Base-by-base conservation (phyloP, 1,140 invertebrate genomes). In the Stenopsyche tienmushanensis region DNA sequence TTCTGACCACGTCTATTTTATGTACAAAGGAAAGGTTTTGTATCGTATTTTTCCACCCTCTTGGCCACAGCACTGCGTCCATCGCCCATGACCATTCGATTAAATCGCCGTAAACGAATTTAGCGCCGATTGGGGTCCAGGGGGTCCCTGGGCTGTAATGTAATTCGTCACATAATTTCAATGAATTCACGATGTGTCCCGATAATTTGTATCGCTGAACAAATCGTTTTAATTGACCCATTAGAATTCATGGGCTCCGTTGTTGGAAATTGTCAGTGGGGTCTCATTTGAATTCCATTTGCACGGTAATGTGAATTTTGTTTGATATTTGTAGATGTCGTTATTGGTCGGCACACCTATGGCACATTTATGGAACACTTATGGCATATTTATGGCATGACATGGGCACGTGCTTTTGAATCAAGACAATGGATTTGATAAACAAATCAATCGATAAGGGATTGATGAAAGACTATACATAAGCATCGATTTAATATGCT, bases 191-290 rank as follows among this genome's bases (percentile, higher is more conserved):
- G 34, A 60, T 52, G 62, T 60, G 62, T 52, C 57, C 62, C 29
- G 54, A 62, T 69, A 65, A 65, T 65, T 65, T 62, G 63, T 69
- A 58, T 62, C 63, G 49, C 49, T 45, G 67, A 69, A 59, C 63
- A 65, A 65, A 65, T 62, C 59, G 67, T 49, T 65, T 65, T 69
- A 69, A 69, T 69, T 65, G 57, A 63, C 59, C 63, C 62, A 59
- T 65, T 69, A 69, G 62, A 69, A 65, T 69, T 64, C 57, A 64
- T 64, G 55, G 41, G 64, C 52, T 64, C 57, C 41, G 60, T 60
- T 65, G 67, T 57, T 42, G 25, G 24, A 49, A 13, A 29, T 55
- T 39, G 25, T 39, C 15, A 17, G 29, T 18, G 52, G 26, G 52
- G 29, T 29, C 13, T 15, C 20, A 24, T 52, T 52, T 52, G 21